A percentile compares a stretch with the other conserved stretches of the same genome.
Conservation (phyloP, 1,140 invertebrate genomes). For the Eriocheir sinensis region DNA sequence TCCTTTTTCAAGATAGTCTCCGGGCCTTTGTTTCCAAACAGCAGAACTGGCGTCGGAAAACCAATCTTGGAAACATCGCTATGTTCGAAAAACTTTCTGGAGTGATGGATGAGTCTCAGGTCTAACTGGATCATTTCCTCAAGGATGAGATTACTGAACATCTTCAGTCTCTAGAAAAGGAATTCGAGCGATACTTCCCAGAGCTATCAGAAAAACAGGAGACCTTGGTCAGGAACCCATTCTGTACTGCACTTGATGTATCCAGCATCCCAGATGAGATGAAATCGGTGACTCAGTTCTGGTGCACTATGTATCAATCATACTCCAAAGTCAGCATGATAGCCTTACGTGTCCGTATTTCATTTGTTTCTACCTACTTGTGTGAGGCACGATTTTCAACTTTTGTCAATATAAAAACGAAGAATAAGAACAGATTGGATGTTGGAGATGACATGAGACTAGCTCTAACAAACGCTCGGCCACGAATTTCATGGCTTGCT, state of each 20-base stretch:
- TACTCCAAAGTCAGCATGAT: conserved; percentile 58
- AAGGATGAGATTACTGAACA: conserved; percentile 69
- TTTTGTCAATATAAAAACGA: too few species aligned
- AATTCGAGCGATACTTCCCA: conserved; percentile 71
- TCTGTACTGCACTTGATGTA: conserved; percentile 66
- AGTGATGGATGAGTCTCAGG: conserved; percentile 67
- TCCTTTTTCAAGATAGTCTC: conserved; percentile 69
- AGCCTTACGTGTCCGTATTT: not conserved
- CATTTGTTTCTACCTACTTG: conserved; percentile 13
- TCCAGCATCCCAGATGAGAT: conserved; percentile 69
- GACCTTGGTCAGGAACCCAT: conserved; percentile 54
- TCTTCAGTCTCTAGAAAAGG: conserved; percentile 68
- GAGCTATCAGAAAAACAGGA: conserved; percentile 46
- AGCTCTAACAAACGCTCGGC: not conserved
- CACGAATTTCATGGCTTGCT: conserved; percentile 16
- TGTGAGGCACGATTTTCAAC: conserved; percentile 52
- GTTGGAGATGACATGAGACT: not conserved
- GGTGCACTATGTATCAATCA: conserved; percentile 59
- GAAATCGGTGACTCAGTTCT: conserved; percentile 62
- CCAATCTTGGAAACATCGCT: conserved; percentile 71
- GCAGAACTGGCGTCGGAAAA: conserved; percentile 61
- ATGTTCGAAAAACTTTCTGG: conserved; percentile 69
- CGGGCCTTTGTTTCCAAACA: conserved; percentile 67
- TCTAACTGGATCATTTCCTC: conserved; percentile 62
- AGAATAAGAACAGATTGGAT: too few species aligned